Evolutionary conservation across 2,797 vertebrate genomes (phyloP).

Genomic region (Echiichthys vipera): DNA sequence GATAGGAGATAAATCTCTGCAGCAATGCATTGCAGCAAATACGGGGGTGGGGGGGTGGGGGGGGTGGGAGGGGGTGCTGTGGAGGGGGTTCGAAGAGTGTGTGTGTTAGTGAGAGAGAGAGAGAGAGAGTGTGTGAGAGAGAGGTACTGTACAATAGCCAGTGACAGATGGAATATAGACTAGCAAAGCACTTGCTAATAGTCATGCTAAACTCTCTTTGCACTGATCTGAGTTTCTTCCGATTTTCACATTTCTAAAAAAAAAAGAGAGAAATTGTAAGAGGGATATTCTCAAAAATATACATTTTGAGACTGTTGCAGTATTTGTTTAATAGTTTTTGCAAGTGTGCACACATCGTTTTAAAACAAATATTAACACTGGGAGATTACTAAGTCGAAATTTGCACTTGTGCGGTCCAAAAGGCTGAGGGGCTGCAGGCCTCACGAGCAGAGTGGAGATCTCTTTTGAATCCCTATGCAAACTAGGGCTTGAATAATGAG

Average conservation of each 20-base stretch:
- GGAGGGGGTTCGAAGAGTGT: constrained; percentile 37
- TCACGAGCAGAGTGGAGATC: constrained; percentile 79
- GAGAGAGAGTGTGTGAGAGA: constrained; percentile 26
- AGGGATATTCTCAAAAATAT: neutral
- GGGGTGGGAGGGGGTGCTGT: constrained; percentile 33
- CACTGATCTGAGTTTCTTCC: constrained; percentile 30
- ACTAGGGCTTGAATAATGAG: constrained; percentile 89
- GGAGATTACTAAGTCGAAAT: constrained; percentile 79
- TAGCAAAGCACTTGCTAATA: constrained; percentile 64
- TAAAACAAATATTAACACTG: constrained; percentile 82
- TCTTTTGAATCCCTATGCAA: constrained; percentile 88
- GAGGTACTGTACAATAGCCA: constrained; percentile 76
- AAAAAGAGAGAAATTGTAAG: neutral
- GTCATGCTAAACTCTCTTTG: constrained; percentile 69
- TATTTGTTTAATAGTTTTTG: constrained; percentile 41
- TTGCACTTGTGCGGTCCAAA: constrained; percentile 78
- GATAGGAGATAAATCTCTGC: constrained; percentile 86
- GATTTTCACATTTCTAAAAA: constrained; percentile 11
- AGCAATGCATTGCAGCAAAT: constrained; percentile 84
- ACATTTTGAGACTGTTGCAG: constrained; percentile 1
- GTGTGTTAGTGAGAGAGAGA: constrained; percentile 20
- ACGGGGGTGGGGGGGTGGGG: constrained; percentile 36
- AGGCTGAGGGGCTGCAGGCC: constrained; percentile 77
- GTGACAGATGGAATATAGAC: constrained; percentile 78
- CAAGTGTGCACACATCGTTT: constrained; percentile 62